Base-by-base conservation (phyloP, 2,797 vertebrate genomes). In the Poeciliopsis paucimaculata region DNA sequence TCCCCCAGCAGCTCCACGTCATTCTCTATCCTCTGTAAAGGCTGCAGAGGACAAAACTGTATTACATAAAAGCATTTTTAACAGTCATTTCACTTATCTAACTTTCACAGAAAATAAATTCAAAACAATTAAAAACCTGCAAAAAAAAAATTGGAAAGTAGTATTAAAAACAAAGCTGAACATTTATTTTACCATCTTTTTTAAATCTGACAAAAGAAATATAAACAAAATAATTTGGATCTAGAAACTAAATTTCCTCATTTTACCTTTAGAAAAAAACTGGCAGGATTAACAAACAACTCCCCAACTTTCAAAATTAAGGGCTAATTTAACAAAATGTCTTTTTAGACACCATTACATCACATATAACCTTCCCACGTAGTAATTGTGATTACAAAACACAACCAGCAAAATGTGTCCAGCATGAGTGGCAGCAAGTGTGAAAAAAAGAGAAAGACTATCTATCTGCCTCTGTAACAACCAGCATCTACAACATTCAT, bases 21-120 rank as follows among this genome's bases (percentile, higher is more conserved):
- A 77, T 99, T 99, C 91, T 99, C 98, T 96, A 99, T 99, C 94
- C 98, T 97, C 89, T 99, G 98, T 91, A 99, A 95, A 0, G 98
- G 98, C 98, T 99, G 82, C 1, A 53, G 34, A 70, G 46, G 77
- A 73, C n/a, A 53, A 23, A 73, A 0, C 23, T 26, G 31, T 1
- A 4, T 28, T 12, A 34, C 7, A 15, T 6, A 4, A 5, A 31
- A 51, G 10, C 49, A 34, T 28, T 28, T n/a, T 15, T n/a, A 45
- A 71, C 39, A 47, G 4, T 36, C 12, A 34, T 62, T 31, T 66
- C 1, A 36, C 18, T 66, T 23, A 4, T 18, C 15, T 36, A 60
- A 57, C 31, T 20, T 64, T 20, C 3, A 11, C 34, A 39, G 62
- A 10, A 66, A 64, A 64, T 34, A 20, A 36, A 66, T 26, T 68